Evolutionary conservation across 2,888 invertebrate genomes (phyloP).

Genomic region (Mesorhabditis sp.): DNA sequence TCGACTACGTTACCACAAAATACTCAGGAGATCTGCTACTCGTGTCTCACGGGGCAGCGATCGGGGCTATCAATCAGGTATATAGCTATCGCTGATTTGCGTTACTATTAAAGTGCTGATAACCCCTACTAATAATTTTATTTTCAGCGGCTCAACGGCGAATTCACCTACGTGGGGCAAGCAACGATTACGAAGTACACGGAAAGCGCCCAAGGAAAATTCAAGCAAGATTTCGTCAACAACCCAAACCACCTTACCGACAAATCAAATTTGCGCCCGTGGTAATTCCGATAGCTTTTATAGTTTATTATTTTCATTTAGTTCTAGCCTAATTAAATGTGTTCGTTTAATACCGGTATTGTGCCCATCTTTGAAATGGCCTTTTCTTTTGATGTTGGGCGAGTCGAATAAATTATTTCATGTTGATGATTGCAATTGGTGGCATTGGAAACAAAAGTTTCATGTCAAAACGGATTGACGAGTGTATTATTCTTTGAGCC

Average conservation of each 20-base stretch:
- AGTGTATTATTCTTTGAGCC: no score
- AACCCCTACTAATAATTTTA: background rate
- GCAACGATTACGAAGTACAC: constrained; percentile 41
- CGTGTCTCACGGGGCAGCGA: constrained; percentile 54
- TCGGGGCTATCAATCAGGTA: constrained; percentile 51
- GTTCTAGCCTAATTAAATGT: no score
- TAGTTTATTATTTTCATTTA: constrained; percentile 6
- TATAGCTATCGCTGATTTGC: background rate
- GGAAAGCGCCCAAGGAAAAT: constrained; percentile 29
- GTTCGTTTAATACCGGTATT: no score
- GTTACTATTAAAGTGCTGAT: background rate
- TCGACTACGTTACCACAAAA: constrained; percentile 39
- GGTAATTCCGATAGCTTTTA: constrained; percentile 22
- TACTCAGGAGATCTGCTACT: constrained; percentile 42
- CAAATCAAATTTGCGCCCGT: constrained; percentile 47
- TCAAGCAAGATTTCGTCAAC: constrained; percentile 33
- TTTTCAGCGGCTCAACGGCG: constrained; percentile 22
- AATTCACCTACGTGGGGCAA: constrained; percentile 54
- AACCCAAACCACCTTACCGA: constrained; percentile 47
- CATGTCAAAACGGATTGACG: no score
- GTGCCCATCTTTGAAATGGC: no score
- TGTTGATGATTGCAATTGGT: no score
- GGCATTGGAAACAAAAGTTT: no score
- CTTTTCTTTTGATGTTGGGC: no score
- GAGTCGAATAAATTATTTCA: no score